phyloP scores from a whole-genome alignment of 37 sponge, comb jelly and placozoan genomes.

The Sycon ciliatum region DNA sequence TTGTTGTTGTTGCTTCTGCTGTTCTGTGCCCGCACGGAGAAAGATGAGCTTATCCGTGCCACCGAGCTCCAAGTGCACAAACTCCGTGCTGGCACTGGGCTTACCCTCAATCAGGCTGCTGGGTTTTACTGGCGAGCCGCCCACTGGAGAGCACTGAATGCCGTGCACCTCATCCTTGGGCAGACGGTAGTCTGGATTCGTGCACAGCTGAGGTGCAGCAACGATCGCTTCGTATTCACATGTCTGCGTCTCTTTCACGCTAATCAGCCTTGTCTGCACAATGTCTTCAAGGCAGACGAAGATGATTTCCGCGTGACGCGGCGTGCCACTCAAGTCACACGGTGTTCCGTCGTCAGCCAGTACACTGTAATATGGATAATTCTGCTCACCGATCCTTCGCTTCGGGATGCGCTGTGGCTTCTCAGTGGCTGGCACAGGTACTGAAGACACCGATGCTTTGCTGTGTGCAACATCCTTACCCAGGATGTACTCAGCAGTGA shows the following conservation, averaged over 20 bases:
- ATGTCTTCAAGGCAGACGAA: not conserved
- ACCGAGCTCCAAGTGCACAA: too few relatives aligned
- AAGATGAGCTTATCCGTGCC: too few relatives aligned
- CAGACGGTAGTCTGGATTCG: not conserved
- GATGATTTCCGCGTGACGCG: not conserved
- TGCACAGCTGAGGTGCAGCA: not conserved
- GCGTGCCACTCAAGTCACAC: not conserved
- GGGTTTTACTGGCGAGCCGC: not conserved
- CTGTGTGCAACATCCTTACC: not conserved
- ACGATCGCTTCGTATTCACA: not conserved
- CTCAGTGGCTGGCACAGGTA: not conserved
- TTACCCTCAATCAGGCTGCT: too few relatives aligned
- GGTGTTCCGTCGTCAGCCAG: not conserved
- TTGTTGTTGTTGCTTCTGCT: too few relatives aligned
- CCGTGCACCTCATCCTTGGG: not conserved
- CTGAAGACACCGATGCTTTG: not conserved
- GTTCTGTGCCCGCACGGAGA: too few relatives aligned
- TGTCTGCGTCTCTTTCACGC: not conserved
- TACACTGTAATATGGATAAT: not conserved
- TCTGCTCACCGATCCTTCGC: too few relatives aligned
- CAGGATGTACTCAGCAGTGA: not conserved
- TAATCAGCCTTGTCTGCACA: not conserved
- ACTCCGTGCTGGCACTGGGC: too few relatives aligned
- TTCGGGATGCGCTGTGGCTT: too few relatives aligned
- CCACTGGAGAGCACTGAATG: not conserved